A percentile compares a stretch with the other conserved stretches of the same genome.
These are phyloP conservation scores for Hoplostethus atlanticus DNA, from an alignment of 2,797 vertebrate species.

Conservation along the genomic window DNA sequence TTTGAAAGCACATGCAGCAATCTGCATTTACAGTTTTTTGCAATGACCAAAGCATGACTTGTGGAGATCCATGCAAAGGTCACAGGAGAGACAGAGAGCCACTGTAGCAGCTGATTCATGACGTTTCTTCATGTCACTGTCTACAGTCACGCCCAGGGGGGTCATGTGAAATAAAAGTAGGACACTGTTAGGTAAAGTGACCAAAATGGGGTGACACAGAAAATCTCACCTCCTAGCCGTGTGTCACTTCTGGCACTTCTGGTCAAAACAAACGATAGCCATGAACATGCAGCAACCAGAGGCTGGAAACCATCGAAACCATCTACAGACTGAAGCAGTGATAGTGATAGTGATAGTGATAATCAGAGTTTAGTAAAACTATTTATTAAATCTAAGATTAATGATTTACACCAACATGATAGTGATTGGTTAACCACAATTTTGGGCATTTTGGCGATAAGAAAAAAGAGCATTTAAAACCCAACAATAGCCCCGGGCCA, in stretches of 20 bases:
- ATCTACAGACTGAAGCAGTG: not conserved
- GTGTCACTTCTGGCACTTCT: not conserved
- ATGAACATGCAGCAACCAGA: slow-evolving; percentile 22
- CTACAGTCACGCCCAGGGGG: slow-evolving; percentile 19
- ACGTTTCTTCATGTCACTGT: slow-evolving; percentile 31
- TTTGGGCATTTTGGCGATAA: too few relatives aligned
- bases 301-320: slow-evolving; percentile 14
- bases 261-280: slow-evolving; percentile 12
- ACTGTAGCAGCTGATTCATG: slow-evolving; percentile 50
- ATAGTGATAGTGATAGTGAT: too few relatives aligned
- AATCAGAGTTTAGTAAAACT: too few relatives aligned
- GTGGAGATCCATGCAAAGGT: slow-evolving; percentile 18
- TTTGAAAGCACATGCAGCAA: not conserved
- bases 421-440: too few relatives aligned
- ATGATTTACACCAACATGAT: too few relatives aligned
- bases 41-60: slow-evolving; percentile 18
- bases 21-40: not conserved
- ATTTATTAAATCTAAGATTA: too few relatives aligned
- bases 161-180: slow-evolving; percentile 41
- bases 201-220: slow-evolving; percentile 26
- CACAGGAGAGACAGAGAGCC: not conserved
- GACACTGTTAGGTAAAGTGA: slow-evolving; percentile 34
- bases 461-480: too few relatives aligned
- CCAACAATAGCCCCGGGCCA: too few relatives aligned
- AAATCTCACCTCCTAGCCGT: not conserved